Base-by-base conservation (phyloP, 1,140 invertebrate species). In the Muscidifurax raptorellus region DNA sequence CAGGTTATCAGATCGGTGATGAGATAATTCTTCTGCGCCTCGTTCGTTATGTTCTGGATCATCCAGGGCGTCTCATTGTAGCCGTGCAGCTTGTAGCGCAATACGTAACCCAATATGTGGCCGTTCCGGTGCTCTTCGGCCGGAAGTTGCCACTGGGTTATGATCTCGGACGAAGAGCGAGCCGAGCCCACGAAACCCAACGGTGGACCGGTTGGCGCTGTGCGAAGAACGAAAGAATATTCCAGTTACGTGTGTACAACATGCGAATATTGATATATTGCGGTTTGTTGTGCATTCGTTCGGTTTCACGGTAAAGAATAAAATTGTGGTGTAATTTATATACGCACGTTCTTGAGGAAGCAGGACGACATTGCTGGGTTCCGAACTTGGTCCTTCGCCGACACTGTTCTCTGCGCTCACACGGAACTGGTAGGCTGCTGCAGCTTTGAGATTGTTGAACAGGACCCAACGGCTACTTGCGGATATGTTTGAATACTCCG, bases 141-240 rank as follows among this genome's bases (percentile, higher is more conserved):
- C 0, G 98, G 99, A 27, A 97, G 96, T 88, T 99, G 98, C 99
- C 99, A 99, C 90, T 99, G 98, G 0, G 98, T 97, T 88, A 99
- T 98, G 84, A 99, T 99, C 92, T 99, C 97, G 0, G 97, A 98
- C 15, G 97, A 96, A 0, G 98, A 98, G 86, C 98, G 94, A 0
- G 98, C 97, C 12, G 97, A 98, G 15, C 97, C 97, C 82, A 98
- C 97, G 88, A 98, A 97, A 75, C 97, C 97, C 18, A 97, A 93
- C 0, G 97, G 98, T 5, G 97, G 97, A 22, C 97, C 97, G 72
- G 97, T 98, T 0, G 97, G 97, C 76, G 97, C 97, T 97, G 92
- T 83, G 91, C 82, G 22, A 59, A 59, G 80, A 87, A 89, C 77
- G 13, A 25, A 85, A 30, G 86, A 64, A 81, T 77, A 82, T 66